phyloP scores from a whole-genome alignment of 2,113 vertebrate species.

The Colistium nudipinnis region DNA sequence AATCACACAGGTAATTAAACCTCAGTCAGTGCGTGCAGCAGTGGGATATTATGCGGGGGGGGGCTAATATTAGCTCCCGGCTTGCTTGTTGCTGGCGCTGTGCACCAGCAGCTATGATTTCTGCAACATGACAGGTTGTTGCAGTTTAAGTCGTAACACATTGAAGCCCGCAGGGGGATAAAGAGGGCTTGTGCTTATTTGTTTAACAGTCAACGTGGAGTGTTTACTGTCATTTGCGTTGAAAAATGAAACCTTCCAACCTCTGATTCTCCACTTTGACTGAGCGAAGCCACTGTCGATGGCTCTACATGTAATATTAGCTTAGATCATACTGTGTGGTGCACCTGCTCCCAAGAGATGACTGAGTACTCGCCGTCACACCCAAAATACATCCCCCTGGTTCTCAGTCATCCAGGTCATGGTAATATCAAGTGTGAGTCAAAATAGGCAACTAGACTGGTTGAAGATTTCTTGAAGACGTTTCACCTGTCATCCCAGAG shows the following conservation, averaged over 20 bases:
- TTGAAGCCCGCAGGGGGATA: conserved; percentile 13
- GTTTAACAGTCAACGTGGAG: not conserved
- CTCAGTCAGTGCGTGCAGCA: conserved; percentile 39
- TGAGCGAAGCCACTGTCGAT: conserved; percentile 8
- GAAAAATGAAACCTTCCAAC: not conserved
- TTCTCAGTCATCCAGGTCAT: too few relatives aligned
- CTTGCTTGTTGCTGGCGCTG: conserved; percentile 45
- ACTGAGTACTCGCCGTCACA: not conserved
- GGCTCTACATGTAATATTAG: not conserved
- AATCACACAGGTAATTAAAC: conserved; percentile 73
- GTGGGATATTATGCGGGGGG: conserved; percentile 2
- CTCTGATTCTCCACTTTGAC: not conserved
- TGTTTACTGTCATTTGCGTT: not conserved
- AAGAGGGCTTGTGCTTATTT: not conserved
- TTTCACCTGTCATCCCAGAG: too few relatives aligned
- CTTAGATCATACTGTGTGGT: conserved; percentile 30
- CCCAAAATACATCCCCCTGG: not conserved
- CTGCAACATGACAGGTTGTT: conserved; percentile 38
- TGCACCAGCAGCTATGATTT: conserved; percentile 39
- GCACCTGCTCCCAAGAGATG: conserved; percentile 13
- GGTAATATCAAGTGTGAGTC: too few relatives aligned
- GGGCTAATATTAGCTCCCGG: conserved; percentile 73
- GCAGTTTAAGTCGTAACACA: conserved; percentile 17
- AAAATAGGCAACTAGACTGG: too few relatives aligned
- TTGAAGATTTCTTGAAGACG: too few relatives aligned